These are phyloP conservation scores for Psylliodes chrysocephalus DNA, from an alignment of 2,888 invertebrate species.

Conservation along the genomic window DNA sequence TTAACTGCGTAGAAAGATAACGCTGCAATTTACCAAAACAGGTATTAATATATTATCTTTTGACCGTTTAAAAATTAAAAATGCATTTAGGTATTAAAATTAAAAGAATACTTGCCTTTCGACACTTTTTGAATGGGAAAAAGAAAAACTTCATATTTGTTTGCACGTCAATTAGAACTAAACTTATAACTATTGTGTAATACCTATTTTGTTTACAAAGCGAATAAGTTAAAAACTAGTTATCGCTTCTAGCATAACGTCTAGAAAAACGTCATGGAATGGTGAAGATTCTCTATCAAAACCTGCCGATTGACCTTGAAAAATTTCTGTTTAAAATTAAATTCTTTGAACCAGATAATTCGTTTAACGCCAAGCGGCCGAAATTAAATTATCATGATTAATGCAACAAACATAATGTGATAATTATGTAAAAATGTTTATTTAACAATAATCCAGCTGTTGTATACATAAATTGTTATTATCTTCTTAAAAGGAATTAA, in stretches of 20 bases:
- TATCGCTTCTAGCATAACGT: background rate
- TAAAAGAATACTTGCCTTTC: background rate
- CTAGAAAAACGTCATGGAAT: background rate
- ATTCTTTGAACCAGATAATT: constrained; percentile 17
- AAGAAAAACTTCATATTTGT: background rate
- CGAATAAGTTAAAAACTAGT: background rate
- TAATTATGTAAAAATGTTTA: too few relatives aligned
- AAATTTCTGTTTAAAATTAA: background rate
- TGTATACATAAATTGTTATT: too few relatives aligned
- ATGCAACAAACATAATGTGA: too few relatives aligned
- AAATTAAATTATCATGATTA: background rate
- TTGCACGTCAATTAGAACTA: background rate
- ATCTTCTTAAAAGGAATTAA: too few relatives aligned
- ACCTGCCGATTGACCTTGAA: constrained; percentile 15
- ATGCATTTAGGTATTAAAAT: too few relatives aligned
- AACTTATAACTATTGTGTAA: background rate
- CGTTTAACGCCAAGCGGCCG: background rate
- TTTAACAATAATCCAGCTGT: too few relatives aligned
- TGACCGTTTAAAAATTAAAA: too few relatives aligned
- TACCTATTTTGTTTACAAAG: background rate
- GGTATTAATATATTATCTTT: too few relatives aligned
- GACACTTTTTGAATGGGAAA: background rate
- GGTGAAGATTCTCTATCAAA: background rate
- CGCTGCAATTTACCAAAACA: too few relatives aligned
- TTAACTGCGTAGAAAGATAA: too few relatives aligned